Base-by-base conservation (phyloP, 2,113 vertebrate species). In the Lamprotornis superbus region DNA sequence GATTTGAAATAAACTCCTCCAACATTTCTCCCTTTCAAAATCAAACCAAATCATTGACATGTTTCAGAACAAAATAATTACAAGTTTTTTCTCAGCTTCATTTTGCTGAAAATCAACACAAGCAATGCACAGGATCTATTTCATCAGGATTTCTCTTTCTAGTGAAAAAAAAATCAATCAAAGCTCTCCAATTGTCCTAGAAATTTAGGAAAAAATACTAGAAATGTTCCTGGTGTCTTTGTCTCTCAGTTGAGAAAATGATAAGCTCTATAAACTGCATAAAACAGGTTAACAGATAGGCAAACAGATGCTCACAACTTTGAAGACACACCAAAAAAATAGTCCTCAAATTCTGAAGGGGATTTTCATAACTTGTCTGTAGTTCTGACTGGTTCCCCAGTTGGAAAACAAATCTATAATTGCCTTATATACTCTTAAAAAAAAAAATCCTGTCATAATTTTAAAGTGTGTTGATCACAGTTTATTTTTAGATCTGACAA, bases 401-500 rank as follows among this genome's bases (percentile, higher is more conserved):
- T 9, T 52, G 35, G 30, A 91, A 96, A 91, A 85, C 24, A 82
- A 79, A 56, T n/a, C 75, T 60, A 71, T 87, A 56, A 56, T 46
- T 88, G 85, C 63, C 44, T 91, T 69, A 63, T 80, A 83, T 33
- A 74, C 24, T 59, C 71, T 52, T 63, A 4, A 28, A 52, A 61
- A 42, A 50, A 57, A 74, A 57, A 85, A 73, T 21, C 47, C 35
- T 57, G 67, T 67, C 74, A 59, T 91, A 69, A 86, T 83, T 95
- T 94, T 90, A 63, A 93, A 87, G 40, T 73, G 28, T 53, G 77
- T 83, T 93, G 87, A 85, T 90, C 90, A 86, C 37, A 67, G 75
- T 50, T 90, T 92, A 95, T 96, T 96, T 97, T 95, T 93, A 93
- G 93, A 88, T 80, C 91, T 94, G 85, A 96, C 71, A 91, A 94